These are phyloP conservation scores for Spheniscus mendiculus DNA, from an alignment of 2,113 vertebrate species.

Conservation along the genomic window DNA sequence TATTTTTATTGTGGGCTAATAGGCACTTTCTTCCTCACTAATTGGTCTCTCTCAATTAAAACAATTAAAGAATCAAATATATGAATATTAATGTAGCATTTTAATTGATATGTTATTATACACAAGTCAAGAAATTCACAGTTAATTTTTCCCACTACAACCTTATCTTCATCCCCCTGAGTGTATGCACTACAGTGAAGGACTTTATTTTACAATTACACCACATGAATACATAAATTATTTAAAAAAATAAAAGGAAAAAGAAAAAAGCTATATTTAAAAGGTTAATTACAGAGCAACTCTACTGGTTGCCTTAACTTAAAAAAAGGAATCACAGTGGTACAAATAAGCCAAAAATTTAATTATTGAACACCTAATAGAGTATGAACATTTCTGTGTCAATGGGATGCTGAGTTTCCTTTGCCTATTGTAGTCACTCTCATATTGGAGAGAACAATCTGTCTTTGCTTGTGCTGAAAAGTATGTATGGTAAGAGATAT, in stretches of 20 bases:
- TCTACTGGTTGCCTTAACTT: not conserved
- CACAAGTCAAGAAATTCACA: not conserved
- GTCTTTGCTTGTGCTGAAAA: not conserved
- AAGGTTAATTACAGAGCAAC: not conserved
- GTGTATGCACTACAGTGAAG: not conserved
- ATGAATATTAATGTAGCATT: not conserved
- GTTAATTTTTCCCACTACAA: not conserved
- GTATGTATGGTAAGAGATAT: too few relatives aligned
- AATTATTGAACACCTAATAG: not conserved
- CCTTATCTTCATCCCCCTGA: not conserved
- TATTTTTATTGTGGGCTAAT: slow-evolving; percentile 6
- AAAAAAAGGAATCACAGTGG: not conserved
- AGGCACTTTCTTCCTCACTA: not conserved
- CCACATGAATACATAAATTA: not conserved
- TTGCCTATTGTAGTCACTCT: not conserved
- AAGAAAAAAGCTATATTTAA: not conserved
- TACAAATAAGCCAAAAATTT: not conserved
- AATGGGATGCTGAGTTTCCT: not conserved
- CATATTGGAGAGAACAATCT: not conserved
- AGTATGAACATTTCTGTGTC: not conserved
- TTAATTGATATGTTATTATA: not conserved
- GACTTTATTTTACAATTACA: not conserved
- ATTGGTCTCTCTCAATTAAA: not conserved
- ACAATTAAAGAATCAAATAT: slow-evolving; percentile 7
- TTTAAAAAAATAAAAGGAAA: not conserved